Percentiles rank a stretch among this genome's conserved stretches.
These are phyloP conservation scores for Clepsis dumicolana DNA, from an alignment of 2,888 invertebrate species.

Conservation along the genomic window DNA sequence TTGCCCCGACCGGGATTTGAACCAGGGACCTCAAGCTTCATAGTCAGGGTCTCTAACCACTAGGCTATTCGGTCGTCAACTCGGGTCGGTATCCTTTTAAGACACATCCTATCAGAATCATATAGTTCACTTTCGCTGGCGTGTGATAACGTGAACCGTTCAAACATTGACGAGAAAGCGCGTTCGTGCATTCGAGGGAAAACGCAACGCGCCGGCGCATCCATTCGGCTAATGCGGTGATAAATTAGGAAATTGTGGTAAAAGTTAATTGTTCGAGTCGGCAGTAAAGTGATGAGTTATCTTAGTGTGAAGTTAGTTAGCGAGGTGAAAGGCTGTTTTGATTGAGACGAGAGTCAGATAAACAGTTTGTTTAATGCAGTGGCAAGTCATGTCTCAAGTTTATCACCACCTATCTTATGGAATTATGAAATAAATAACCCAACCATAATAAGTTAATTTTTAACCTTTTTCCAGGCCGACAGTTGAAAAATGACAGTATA, in stretches of 20 bases:
- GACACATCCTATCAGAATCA: not conserved
- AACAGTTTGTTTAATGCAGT: not conserved
- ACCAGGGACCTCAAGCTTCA: too few relatives aligned
- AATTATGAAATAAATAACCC: too few relatives aligned
- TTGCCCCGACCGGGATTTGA: too few relatives aligned
- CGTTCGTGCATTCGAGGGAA: conserved; percentile 23
- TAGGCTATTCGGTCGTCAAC: too few relatives aligned
- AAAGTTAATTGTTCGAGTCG: conserved; percentile 8
- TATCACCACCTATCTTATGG: too few relatives aligned
- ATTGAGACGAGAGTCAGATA: not conserved
- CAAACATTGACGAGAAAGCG: conserved; percentile 20
- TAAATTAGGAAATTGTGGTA: conserved; percentile 23
- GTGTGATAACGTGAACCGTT: conserved; percentile 22
- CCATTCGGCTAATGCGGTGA: conserved; percentile 27
- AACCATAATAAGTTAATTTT: too few relatives aligned
- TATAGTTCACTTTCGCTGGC: conserved; percentile 20
- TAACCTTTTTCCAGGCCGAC: too few relatives aligned
- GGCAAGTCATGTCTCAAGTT: not conserved
- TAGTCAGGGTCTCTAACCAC: too few relatives aligned
- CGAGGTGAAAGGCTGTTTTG: conserved; percentile 2
- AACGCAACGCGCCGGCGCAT: conserved; percentile 24
- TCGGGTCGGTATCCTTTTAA: too few relatives aligned
- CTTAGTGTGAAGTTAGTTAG: not conserved
- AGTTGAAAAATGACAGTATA: too few relatives aligned
- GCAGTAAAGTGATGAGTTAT: not conserved